These are phyloP conservation scores for Trichosurus vulpecula DNA, from an alignment of 2,797 vertebrate genomes.

Conservation along the genomic window DNA sequence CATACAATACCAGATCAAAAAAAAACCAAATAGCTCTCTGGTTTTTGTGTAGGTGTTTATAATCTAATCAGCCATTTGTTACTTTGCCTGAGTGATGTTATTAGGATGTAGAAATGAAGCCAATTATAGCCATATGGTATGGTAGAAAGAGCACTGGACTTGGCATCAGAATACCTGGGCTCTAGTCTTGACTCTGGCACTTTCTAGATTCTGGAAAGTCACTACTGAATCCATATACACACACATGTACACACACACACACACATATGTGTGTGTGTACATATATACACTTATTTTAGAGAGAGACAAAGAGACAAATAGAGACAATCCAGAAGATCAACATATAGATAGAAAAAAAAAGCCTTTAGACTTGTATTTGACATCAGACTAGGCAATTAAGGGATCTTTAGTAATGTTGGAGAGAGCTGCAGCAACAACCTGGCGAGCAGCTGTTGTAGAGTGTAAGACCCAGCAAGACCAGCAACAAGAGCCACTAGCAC, in stretches of 20 bases:
- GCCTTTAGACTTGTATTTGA: not conserved
- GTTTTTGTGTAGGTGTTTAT: conserved; percentile 25
- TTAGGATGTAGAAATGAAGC: conserved; percentile 38
- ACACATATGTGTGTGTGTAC: no score
- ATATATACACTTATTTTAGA: not conserved
- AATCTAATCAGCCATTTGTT: conserved; percentile 28
- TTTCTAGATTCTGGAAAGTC: not conserved
- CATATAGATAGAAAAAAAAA: not conserved
- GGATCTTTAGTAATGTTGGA: not conserved
- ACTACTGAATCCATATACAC: not conserved
- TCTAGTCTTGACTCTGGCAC: not conserved
- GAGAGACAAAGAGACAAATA: not conserved
- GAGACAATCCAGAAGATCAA: not conserved
- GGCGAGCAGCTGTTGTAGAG: no score
- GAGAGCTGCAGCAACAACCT: no score
- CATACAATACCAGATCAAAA: not conserved
- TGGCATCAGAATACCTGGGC: not conserved
- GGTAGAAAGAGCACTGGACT: not conserved
- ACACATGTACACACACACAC: no score
- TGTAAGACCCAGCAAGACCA: no score
- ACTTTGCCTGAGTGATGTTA: conserved; percentile 22
- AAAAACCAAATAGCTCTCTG: conserved; percentile 12
- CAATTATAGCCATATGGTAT: not conserved
- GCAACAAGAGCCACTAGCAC: no score
- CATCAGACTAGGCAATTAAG: not conserved